Percentiles rank a stretch among this genome's conserved stretches.
phyloP scores from a whole-genome alignment of 2,113 vertebrate genomes.

The Melierax canorus region DNA sequence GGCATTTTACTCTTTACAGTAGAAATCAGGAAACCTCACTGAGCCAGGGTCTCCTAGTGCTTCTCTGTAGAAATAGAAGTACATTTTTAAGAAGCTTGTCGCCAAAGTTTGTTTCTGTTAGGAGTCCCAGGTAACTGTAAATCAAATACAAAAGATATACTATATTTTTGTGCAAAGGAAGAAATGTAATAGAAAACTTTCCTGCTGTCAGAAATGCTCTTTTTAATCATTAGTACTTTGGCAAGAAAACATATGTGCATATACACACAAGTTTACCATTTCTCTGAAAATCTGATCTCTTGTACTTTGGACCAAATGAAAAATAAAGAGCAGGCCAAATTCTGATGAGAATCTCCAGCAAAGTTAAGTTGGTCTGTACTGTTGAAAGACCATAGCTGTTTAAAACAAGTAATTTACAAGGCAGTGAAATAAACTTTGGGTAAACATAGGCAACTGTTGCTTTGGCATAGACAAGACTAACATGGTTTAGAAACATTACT shows the following conservation, averaged over 20 bases:
- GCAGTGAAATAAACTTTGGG: conserved; percentile 16
- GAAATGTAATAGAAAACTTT: conserved; percentile 62
- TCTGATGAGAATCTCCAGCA: conserved; percentile 20
- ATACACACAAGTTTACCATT: conserved; percentile 54
- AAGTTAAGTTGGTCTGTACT: background rate
- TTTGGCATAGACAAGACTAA: background rate
- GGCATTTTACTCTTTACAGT: background rate
- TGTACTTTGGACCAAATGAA: conserved; percentile 73
- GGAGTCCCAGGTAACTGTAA: background rate
- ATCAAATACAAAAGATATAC: background rate
- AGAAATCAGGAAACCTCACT: background rate
- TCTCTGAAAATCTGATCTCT: conserved; percentile 62
- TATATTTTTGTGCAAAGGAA: background rate
- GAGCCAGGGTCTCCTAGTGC: background rate
- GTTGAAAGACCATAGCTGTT: background rate
- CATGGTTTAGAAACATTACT: background rate
- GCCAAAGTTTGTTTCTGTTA: background rate
- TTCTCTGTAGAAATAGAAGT: background rate
- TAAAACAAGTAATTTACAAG: conserved; percentile 11
- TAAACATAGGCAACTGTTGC: background rate
- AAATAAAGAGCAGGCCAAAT: conserved; percentile 52
- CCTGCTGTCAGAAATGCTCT: conserved; percentile 61
- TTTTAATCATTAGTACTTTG: conserved; percentile 57
- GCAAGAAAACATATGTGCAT: conserved; percentile 36
- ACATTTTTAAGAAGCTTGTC: background rate